Evolutionary conservation across 2,797 vertebrate species (phyloP).

Genomic region (Rhinichthys osculus): DNA sequence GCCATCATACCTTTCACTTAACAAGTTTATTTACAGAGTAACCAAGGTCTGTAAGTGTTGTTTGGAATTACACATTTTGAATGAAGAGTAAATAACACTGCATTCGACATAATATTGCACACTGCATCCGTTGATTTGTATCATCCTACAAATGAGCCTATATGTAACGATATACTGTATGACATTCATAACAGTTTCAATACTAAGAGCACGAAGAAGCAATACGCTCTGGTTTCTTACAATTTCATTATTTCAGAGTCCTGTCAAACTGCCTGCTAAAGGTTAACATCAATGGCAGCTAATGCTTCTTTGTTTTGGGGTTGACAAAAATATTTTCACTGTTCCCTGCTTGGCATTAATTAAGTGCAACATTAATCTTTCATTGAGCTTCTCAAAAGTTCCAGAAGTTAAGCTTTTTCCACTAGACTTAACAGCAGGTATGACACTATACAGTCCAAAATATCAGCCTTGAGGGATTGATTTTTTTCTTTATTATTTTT

Average conservation of each 20-base stretch:
- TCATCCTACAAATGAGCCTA: background rate
- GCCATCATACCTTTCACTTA: background rate
- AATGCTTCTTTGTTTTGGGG: constrained; percentile 56
- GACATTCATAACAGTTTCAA: background rate
- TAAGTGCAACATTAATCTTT: constrained; percentile 72
- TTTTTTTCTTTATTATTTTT: background rate
- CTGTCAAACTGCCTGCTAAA: constrained; percentile 1
- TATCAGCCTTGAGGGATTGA: background rate
- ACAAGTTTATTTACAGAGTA: background rate
- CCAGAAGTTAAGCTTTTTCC: constrained; percentile 71
- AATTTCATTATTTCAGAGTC: background rate
- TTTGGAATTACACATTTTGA: background rate
- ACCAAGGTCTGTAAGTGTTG: background rate
- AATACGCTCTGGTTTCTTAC: background rate
- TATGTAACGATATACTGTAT: background rate
- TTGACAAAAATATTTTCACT: constrained; percentile 71
- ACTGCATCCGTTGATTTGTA: background rate
- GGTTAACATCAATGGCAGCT: constrained; percentile 21
- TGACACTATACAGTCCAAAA: constrained; percentile 63
- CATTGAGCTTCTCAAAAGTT: constrained; percentile 62
- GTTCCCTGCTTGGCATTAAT: constrained; percentile 72
- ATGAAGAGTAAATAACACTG: background rate
- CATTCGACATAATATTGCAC: background rate
- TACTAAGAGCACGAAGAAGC: background rate
- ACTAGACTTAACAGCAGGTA: constrained; percentile 72